A percentile compares a stretch with the other conserved stretches of the same genome.
phyloP scores from a whole-genome alignment of 2,113 vertebrate species.

The Cacatua alba region DNA sequence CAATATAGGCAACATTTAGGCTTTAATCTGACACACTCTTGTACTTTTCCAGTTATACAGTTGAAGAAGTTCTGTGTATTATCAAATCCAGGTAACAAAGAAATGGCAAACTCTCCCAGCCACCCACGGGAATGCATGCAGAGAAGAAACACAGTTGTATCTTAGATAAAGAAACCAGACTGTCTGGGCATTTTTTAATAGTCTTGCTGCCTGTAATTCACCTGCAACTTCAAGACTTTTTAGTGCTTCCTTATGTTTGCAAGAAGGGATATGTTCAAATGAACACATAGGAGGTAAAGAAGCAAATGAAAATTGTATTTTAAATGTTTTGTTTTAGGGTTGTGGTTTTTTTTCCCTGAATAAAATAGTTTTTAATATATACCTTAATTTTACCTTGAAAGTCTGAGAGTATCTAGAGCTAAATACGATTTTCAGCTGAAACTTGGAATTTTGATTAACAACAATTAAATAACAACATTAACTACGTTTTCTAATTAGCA shows the following conservation, averaged over 20 bases:
- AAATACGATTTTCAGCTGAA: background rate
- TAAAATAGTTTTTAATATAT: background rate
- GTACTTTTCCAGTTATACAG: background rate
- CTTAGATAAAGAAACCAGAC: background rate
- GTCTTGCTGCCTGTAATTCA: background rate
- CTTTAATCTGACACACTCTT: background rate
- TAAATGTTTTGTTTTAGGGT: background rate
- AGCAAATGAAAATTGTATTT: background rate
- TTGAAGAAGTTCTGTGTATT: background rate
- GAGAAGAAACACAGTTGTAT: background rate
- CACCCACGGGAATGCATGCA: background rate
- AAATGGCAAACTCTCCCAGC: background rate
- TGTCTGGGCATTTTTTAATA: background rate
- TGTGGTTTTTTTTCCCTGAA: background rate
- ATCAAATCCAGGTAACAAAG: background rate
- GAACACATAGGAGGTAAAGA: background rate
- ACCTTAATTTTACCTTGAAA: background rate
- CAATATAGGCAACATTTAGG: background rate
- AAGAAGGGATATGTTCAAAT: background rate
- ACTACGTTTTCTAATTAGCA: background rate
- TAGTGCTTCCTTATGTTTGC: background rate
- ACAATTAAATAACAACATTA: background rate
- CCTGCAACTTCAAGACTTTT: background rate
- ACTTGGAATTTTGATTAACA: background rate
- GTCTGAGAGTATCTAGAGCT: background rate